Conservation (phyloP, 2,797 vertebrate species). For the Mus caroli region DNA sequence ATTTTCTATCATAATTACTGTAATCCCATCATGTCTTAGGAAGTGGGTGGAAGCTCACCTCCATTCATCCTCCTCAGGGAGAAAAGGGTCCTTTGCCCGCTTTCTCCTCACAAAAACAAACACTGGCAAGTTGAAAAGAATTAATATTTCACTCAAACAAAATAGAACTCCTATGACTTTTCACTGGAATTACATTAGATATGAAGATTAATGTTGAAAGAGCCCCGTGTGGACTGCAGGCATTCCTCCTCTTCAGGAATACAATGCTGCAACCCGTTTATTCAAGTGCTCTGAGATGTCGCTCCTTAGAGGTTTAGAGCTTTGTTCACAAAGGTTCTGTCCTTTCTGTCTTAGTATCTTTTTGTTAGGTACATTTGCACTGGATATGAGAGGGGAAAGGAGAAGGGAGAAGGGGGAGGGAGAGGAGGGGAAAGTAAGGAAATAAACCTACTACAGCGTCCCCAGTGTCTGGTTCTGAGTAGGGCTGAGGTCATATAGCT, state of each 20-base stretch:
- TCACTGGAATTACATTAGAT: slow-evolving; percentile 54
- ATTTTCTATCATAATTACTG: slow-evolving; percentile 60
- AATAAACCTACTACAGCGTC: background rate
- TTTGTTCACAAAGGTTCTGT: background rate
- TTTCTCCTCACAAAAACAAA: slow-evolving; percentile 59
- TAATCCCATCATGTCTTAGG: slow-evolving; percentile 51
- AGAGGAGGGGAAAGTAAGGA: background rate
- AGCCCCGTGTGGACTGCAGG: background rate
- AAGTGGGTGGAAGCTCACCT: slow-evolving; percentile 55
- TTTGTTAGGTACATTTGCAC: background rate
- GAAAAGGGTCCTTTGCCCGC: slow-evolving; percentile 13
- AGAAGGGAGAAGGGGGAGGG: too few species aligned
- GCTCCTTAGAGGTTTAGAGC: slow-evolving; percentile 1
- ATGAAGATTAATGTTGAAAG: slow-evolving; percentile 64
- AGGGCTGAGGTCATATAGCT: background rate
- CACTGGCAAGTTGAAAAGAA: slow-evolving; percentile 62
- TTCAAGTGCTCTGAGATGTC: slow-evolving; percentile 17
- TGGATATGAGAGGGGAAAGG: background rate
- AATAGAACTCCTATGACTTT: slow-evolving; percentile 54
- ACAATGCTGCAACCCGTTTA: slow-evolving; percentile 26
- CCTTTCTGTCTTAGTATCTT: background rate
- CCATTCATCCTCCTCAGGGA: slow-evolving; percentile 34
- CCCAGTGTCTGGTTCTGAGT: background rate
- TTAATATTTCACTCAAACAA: slow-evolving; percentile 51
- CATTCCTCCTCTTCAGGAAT: slow-evolving; percentile 49